These are phyloP conservation scores for Microcaecilia unicolor DNA, from an alignment of 2,797 vertebrate genomes.

Conservation along the genomic window DNA sequence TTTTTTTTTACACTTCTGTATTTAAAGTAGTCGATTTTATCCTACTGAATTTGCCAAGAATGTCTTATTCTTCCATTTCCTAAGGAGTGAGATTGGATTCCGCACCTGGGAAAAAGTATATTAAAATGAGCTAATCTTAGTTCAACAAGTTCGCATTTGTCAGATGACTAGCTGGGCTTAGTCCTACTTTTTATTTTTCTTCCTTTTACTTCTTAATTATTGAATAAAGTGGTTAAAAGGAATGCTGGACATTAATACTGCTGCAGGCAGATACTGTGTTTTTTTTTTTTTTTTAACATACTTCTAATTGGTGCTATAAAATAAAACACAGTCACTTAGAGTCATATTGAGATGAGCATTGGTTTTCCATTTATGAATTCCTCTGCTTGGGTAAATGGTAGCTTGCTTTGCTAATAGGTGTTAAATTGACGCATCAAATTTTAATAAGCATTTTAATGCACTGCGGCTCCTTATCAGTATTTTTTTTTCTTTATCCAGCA, in stretches of 20 bases:
- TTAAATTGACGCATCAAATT: conserved; percentile 66
- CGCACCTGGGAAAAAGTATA: too few species aligned
- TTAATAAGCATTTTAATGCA: conserved; percentile 64
- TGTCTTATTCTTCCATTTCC: too few species aligned
- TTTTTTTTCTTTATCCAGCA: too few species aligned
- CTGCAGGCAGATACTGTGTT: background rate
- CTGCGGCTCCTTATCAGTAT: conserved; percentile 8
- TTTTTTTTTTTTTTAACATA: too few species aligned
- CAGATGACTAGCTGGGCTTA: too few species aligned
- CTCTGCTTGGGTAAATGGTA: conserved; percentile 32
- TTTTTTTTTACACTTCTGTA: too few species aligned
- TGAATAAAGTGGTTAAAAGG: background rate
- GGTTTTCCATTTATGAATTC: conserved; percentile 45
- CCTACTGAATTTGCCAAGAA: too few species aligned
- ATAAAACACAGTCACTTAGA: conserved; percentile 42
- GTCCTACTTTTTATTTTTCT: too few species aligned
- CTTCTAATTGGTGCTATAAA: conserved; percentile 45
- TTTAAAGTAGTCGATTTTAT: too few species aligned
- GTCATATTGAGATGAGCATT: conserved; percentile 44
- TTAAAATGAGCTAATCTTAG: too few species aligned
- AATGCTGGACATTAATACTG: conserved; percentile 1
- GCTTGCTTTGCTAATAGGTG: conserved; percentile 56
- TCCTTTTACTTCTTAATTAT: conserved; percentile 1
- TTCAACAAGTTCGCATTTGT: too few species aligned
- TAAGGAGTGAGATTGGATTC: too few species aligned